Base-by-base conservation (phyloP, 2,797 vertebrate species). In the Spinus pinus region DNA sequence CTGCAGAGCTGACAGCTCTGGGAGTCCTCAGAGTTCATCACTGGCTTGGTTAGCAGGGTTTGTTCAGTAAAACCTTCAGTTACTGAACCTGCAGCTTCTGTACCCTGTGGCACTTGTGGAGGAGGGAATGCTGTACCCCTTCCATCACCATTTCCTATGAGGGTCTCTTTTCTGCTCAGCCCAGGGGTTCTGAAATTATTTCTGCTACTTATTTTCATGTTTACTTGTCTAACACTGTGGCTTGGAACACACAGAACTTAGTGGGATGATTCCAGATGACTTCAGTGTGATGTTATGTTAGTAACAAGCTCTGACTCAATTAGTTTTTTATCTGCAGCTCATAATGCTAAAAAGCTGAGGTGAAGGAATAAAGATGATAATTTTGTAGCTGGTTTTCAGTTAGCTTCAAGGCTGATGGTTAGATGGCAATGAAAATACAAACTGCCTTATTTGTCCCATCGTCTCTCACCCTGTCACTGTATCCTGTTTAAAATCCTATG, bases 181-280 rank as follows among this genome's bases (percentile, higher is more conserved):
- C 9, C 57, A 47, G 12, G 27, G 39, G 67, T n/a, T 66, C 56
- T 62, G 35, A 69, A 85, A 42, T 49, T 1, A 33, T 72, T 84
- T 61, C 21, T 7, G 3, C 21, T 51, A 16, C 19, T 39, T 51
- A 62, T 67, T 80, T 85, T 51, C 1, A 18, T 2, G 5, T 35
- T 49, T 51, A 20, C 46, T 73, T 92, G 62, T 62, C 70, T 84
- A 84, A 62, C 1, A 1, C 62, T 83, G 33, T 62, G 54, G 47
- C 69, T 90, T 69, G 58, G 44, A 91, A 73, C 50, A 37, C 39
- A 14, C 2, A 14, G 37, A 81, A 79, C 39, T 47, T n/a, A 28
- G 56, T 86, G 62, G 82, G 74, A 94, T 62, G 67, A 74, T 69
- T 92, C 62, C 70, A 92, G 73, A 79, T 94, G 16, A 93, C 66